Percentiles rank a stretch among this genome's conserved stretches.
Evolutionary conservation across 2,113 vertebrate genomes (phyloP).

Genomic region (Gymnogyps californianus): DNA sequence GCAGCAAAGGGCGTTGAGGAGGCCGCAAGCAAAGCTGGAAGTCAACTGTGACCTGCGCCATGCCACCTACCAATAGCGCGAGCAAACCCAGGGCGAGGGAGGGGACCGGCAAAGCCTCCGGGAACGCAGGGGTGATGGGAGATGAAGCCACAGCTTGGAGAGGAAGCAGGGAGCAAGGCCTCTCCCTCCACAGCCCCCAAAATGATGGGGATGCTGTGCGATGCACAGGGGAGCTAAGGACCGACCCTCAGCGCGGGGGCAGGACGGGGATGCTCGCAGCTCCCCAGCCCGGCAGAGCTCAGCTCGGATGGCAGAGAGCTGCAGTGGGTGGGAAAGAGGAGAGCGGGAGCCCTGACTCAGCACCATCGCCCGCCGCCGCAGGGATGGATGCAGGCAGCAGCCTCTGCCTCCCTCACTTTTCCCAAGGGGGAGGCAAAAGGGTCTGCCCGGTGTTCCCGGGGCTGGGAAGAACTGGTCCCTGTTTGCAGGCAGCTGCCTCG

Average conservation of each 20-base stretch:
- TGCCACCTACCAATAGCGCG: rapidly evolving
- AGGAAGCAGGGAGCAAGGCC: background rate
- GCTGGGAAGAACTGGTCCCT: background rate
- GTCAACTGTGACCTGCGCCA: rapidly evolving
- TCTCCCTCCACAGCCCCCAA: background rate
- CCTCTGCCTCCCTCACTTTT: background rate
- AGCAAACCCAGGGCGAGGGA: background rate
- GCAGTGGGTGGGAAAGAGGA: background rate
- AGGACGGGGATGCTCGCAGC: background rate
- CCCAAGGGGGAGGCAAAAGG: rapidly evolving
- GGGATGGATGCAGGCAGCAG: background rate
- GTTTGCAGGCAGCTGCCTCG: rapidly evolving
- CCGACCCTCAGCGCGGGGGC: background rate
- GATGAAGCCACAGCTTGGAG: background rate
- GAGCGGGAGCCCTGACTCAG: background rate
- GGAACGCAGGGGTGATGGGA: rapidly evolving
- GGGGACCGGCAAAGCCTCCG: background rate
- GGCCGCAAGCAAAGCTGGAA: background rate
- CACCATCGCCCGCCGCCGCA: rapidly evolving
- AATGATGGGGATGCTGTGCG: rapidly evolving
- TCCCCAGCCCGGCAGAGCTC: background rate
- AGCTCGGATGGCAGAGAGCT: background rate
- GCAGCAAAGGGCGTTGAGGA: background rate
- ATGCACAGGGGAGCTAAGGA: background rate
- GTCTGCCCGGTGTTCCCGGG: rapidly evolving